Base-by-base conservation (phyloP, 2,113 vertebrate species). In the Pygoscelis adeliae region DNA sequence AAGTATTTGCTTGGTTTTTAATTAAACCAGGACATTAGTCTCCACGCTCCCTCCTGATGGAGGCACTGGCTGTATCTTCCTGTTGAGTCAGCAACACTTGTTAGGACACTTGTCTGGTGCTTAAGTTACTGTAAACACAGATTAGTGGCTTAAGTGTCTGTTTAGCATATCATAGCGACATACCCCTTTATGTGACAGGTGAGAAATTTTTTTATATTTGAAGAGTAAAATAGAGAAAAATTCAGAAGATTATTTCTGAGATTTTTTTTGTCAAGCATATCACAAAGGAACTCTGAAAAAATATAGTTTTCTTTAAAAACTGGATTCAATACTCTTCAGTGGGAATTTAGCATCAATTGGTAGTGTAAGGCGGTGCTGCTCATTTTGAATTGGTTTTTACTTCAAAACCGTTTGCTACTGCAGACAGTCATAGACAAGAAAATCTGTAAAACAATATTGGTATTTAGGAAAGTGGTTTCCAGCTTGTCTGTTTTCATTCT, bases 331-430 rank as follows among this genome's bases (percentile, higher is more conserved):
- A 13, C 53, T 44, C 36, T 30, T 40, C 20, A 67, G 27, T 34
- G 52, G n/a, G 52, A 67, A 77, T 38, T 71, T 20, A 65, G 21
- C 55, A 49, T 34, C 50, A 22, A 6, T 23, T 4, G 46, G 13
- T 6, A 15, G 38, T 1, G 4, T 36, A 55, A 76, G 55, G 16
- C 55, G 49, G 67, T 10, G 52, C 32, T 84, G 73, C 30, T 92
- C n/a, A 19, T 65, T 59, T 70, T 0, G 0, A 58, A 18, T 19
- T 0, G 0, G 4, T 42, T 81, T 89, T 81, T 49, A 53, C 27
- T 59, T 65, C 62, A 46, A 22, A 84, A 52, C 10, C 23, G 9
- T 67, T 80, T 71, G 55, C 34, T 62, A 8, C 49, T 47, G 55
- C 40, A 74, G 44, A 12, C 34, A 18, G 25, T 44, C 30, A 36